Percentiles rank a stretch among this genome's conserved stretches.
Evolutionary conservation across 2,113 vertebrate species (phyloP).

Genomic region (Nesospiza acunhae): DNA sequence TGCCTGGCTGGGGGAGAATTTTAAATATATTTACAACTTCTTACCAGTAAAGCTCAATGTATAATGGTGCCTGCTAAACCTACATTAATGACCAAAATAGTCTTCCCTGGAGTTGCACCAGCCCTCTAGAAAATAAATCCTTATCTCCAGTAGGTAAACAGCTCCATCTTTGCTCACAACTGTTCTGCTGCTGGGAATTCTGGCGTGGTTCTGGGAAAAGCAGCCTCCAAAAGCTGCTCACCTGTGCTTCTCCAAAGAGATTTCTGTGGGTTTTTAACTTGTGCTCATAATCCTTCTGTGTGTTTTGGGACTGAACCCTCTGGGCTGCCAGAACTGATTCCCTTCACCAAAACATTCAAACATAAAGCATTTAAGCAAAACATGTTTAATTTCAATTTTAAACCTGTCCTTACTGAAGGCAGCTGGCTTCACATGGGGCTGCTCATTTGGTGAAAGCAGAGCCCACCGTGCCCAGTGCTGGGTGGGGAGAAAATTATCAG

Average conservation of each 20-base stretch:
- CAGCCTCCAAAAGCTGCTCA: not conserved
- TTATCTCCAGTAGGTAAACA: not conserved
- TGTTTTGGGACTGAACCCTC: not conserved
- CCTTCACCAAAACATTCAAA: not conserved
- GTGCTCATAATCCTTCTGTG: not conserved
- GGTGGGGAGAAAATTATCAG: not conserved
- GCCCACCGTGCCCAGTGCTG: not conserved
- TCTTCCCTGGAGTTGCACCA: not conserved
- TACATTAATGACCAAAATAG: not conserved
- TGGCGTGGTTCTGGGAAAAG: not conserved
- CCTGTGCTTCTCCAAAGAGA: not conserved
- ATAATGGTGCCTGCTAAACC: not conserved
- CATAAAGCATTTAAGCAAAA: not conserved
- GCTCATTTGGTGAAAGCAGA: not conserved
- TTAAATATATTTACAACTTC: not conserved
- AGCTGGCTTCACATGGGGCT: not conserved
- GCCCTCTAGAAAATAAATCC: slow-evolving; percentile 24
- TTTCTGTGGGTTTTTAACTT: not conserved
- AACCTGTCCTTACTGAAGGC: not conserved
- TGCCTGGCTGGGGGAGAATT: not conserved
- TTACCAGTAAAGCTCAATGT: not conserved
- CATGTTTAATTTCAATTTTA: not conserved
- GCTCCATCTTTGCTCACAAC: not conserved
- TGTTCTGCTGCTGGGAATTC: not conserved
- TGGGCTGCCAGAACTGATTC: not conserved